Evolutionary conservation across 1,140 invertebrate species (phyloP), one percentile per base, ranked within the genome.

Genomic region (Ceratitis capitata): DNA sequence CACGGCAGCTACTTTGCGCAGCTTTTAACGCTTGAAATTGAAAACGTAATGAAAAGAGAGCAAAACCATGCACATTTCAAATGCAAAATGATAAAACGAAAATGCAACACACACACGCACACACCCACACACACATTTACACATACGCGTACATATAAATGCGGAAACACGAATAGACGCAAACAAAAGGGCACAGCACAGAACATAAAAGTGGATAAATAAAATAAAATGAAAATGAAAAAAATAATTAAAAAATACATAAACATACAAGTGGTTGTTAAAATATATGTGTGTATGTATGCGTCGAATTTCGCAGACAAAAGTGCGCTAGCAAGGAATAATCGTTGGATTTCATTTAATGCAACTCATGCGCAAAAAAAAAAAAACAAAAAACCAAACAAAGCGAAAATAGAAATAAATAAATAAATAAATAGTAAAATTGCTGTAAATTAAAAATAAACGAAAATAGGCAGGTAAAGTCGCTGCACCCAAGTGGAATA

Each of bases 41-140:
- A 78, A 78, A 78, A 78, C 69, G 69, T 39, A 78, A 45, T 42
- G 69, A 78, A 78, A 78, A 78, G 69, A 45, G 69, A 78, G 32
- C 69, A 78, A 78, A 78, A 78, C 19, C 26, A 78, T 78, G 69
- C 69, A 32, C 69, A 78, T 78, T 78, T 78, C 69, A 45, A 78
- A 45, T 23, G 69, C n/a, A 42, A 45, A 64, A 26, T 78, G 69
- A 19, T 23, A 78, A 45, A 78, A n/a, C 4, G 39, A 45, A 45
- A 78, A n/a, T 6, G 19, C n/a, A 32, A 19, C 9, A 14, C 35
- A 45, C 10, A 35, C 3, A 32, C 16, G 39, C 3, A 39, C 9
- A 19, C 4, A 69, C 29, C 19, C 0, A 14, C 23, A 32, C 23
- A 61, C 10, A 61, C 7, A 42, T 4, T n/a, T n/a, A n/a, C 0